Conservation (phyloP, 2,113 vertebrate species). For the Myanophis thanlyinensis region DNA sequence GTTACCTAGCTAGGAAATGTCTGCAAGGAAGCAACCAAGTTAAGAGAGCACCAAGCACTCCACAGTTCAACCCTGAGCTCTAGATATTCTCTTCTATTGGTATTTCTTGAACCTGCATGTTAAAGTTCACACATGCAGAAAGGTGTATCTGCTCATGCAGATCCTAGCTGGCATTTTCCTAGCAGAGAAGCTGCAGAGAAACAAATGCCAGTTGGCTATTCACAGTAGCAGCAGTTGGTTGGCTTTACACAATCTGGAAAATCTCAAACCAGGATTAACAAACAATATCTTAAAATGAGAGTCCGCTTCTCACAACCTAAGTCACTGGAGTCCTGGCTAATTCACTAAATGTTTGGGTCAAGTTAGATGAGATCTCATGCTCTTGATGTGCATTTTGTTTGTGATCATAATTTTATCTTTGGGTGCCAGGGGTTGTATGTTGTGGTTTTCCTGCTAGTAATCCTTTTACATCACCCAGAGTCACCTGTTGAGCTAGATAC, state of each 20-base stretch:
- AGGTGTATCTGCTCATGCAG: neutral
- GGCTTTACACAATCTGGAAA: neutral
- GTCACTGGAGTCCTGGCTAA: neutral
- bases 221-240: neutral
- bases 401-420: neutral
- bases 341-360: neutral
- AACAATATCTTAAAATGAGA: neutral
- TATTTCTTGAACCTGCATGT: no score
- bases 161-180: neutral
- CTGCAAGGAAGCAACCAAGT: no score
- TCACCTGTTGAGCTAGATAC: neutral
- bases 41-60: no score
- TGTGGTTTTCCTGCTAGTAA: neutral
- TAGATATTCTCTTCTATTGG: no score
- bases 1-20: no score
- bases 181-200: neutral
- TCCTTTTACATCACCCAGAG: neutral
- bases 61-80: no score
- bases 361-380: neutral
- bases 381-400: neutral
- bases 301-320: neutral
- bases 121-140: neutral
- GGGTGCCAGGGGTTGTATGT: neutral
- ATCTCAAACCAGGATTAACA: neutral
- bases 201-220: neutral